phyloP scores from a whole-genome alignment of 2,797 vertebrate genomes.

The Rhincodon typus region DNA sequence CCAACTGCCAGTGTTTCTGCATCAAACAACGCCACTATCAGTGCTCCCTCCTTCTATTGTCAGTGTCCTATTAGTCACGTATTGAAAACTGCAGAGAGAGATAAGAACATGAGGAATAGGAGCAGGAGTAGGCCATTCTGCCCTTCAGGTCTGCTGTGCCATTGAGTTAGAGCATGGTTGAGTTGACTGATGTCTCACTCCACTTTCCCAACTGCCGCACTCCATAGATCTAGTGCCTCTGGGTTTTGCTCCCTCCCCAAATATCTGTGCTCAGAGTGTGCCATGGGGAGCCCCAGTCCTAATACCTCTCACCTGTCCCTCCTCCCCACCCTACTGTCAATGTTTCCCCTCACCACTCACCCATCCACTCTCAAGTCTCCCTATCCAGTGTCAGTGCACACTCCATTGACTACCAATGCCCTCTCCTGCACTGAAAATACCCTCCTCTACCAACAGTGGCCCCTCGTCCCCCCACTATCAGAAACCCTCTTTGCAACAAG shows the following conservation, averaged over 20 bases:
- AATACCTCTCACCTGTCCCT: neutral
- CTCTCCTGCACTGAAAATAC: neutral
- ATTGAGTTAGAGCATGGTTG: too few relatives aligned
- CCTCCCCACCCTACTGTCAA: neutral
- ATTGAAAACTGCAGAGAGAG: too few relatives aligned
- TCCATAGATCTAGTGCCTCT: too few relatives aligned
- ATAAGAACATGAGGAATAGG: too few relatives aligned
- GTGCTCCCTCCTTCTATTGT: neutral
- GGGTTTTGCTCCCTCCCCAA: neutral
- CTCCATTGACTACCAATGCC: neutral
- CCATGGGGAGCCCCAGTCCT: too few relatives aligned
- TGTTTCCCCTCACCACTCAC: too few relatives aligned
- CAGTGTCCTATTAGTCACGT: too few relatives aligned
- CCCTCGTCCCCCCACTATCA: neutral
- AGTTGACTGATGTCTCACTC: too few relatives aligned
- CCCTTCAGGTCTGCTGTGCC: too few relatives aligned
- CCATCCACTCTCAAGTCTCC: neutral
- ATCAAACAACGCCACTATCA: neutral
- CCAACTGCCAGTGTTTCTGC: neutral
- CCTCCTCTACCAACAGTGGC: too few relatives aligned
- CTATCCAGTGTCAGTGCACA: neutral
- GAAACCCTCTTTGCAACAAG: neutral
- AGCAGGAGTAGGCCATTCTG: too few relatives aligned
- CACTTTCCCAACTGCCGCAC: too few relatives aligned
- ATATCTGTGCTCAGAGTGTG: neutral